Percentiles rank a stretch among this genome's conserved stretches.
phyloP scores from a whole-genome alignment of 2,888 invertebrate species.

The Eutolmus rufibarbis region DNA sequence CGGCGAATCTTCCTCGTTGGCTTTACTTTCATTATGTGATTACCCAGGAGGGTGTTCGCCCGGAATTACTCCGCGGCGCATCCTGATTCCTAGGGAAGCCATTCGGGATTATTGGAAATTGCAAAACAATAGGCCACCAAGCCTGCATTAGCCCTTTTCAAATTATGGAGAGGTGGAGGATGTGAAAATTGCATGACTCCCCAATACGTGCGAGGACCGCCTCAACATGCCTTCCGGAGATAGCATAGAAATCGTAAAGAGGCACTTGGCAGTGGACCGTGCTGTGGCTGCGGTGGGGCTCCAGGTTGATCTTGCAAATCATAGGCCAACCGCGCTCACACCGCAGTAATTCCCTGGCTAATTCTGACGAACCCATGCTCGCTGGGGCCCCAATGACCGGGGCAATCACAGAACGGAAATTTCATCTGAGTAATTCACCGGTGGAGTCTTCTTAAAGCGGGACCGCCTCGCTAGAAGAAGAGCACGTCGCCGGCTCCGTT shows the following conservation, averaged over 20 bases:
- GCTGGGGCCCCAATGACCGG: neutral
- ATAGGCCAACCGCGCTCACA: neutral
- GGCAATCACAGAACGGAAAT: constrained; percentile 6
- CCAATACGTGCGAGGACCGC: neutral
- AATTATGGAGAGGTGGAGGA: neutral
- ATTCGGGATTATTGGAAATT: neutral
- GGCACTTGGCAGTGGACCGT: neutral
- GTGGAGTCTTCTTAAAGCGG: neutral
- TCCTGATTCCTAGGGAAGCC: neutral
- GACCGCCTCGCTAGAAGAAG: neutral
- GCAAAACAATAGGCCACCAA: neutral
- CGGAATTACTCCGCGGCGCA: neutral
- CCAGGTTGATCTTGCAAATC: neutral
- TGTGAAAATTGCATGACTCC: neutral
- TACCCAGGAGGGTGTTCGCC: neutral
- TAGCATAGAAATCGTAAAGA: neutral
- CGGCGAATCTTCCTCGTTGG: neutral
- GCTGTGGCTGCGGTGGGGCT: neutral
- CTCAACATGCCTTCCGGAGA: neutral
- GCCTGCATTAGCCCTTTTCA: neutral
- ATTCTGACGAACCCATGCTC: neutral
- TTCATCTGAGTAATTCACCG: neutral
- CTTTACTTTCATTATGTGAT: constrained; percentile 1
- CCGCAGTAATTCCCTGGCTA: neutral
- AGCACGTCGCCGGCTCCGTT: constrained; percentile 9